Evolutionary conservation across 2,888 invertebrate genomes (phyloP), one percentile per base, ranked within the genome.

Genomic region (Cataglyphis albicans): DNA sequence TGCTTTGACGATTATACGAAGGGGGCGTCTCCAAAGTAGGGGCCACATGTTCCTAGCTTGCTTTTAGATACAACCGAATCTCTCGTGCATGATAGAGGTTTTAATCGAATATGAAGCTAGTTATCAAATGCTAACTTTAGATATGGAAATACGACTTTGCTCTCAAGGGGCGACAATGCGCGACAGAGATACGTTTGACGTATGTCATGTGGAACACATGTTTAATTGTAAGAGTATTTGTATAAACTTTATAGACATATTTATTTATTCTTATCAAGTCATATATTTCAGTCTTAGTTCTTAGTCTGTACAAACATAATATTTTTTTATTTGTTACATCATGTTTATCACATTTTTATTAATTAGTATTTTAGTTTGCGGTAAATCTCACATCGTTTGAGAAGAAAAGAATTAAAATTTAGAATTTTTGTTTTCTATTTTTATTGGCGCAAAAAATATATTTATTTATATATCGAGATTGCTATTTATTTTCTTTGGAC

Each of bases 21-120:
- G 91, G 93, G 94, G 94, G 94, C 94, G 94, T 94, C 92, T 93
- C 92, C 83, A 91, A 90, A 89, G 86, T 82, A 83, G 88, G 89
- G 92, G 93, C 93, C 94, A 94, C 93, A 93, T 94, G 93, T 91
- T 91, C 85, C 82, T 74, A 87, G 86, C 90, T 89, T 86, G 89
- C 86, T 91, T 92, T 89, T 87, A 88, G 89, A 89, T 91, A 88
- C 88, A 88, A 87, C 90, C 84, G 88, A 89, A 88, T 92, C 92
- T 92, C 93, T 92, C 92, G 92, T 90, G 90, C 90, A 86, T 84
- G 86, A 85, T 83, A 84, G 84, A 83, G 70, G 81, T 76, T 86
- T 52, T 89, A 90, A 92, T 92, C 90, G 89, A 93, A 89, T 87
- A 83, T 75, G 81, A 57, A 83, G 72, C 59, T 65, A 80, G 61